These are phyloP conservation scores for Camarhynchus parvulus DNA, from an alignment of 2,113 vertebrate genomes.

Conservation along the genomic window DNA sequence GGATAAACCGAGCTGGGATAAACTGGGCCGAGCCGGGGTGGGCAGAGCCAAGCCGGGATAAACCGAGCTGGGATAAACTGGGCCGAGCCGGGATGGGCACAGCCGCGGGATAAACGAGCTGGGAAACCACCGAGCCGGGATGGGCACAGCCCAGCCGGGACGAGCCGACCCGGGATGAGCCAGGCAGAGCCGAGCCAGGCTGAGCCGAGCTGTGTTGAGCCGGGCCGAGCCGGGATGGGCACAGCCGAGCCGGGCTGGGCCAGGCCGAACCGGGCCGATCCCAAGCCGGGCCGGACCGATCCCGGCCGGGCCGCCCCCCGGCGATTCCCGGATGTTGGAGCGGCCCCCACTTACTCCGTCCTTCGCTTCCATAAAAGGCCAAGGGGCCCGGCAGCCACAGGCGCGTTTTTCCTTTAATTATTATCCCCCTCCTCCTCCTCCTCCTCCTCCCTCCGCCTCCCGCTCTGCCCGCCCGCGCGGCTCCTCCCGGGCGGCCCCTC, in stretches of 20 bases:
- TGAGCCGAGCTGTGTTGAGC: not conserved
- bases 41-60: too few relatives aligned
- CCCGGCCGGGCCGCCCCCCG: not conserved
- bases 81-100: too few relatives aligned
- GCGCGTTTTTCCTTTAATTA: slow-evolving; percentile 50
- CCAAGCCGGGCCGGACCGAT: not conserved
- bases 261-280: not conserved
- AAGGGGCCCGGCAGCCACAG: slow-evolving; percentile 48
- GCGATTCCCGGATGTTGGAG: slow-evolving; percentile 81
- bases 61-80: rapidly evolving
- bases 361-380: slow-evolving; percentile 82
- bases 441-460: not conserved
- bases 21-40: not conserved
- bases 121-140: too few relatives aligned
- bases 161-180: too few relatives aligned
- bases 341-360: slow-evolving; percentile 62
- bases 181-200: too few relatives aligned
- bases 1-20: not conserved
- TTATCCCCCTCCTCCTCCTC: not conserved
- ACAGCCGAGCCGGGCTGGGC: not conserved
- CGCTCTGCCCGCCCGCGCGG: not conserved
- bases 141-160: rapidly evolving
- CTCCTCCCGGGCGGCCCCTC: slow-evolving; percentile 13
- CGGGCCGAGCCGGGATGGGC: not conserved
- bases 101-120: too few relatives aligned